These are phyloP conservation scores for Conistra vaccinii DNA, from an alignment of 2,888 invertebrate species.

Conservation along the genomic window DNA sequence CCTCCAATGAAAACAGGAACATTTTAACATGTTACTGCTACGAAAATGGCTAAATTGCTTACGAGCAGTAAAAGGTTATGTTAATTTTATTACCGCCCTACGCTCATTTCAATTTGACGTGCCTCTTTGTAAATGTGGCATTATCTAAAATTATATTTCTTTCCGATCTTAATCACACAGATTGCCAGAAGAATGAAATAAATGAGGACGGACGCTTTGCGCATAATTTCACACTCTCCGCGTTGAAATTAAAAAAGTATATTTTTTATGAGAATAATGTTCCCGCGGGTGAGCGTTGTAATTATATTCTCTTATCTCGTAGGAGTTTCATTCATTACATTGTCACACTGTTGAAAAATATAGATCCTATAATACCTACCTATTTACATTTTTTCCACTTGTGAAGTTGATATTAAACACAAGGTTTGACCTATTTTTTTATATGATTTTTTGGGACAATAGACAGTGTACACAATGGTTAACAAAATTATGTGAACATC, in stretches of 20 bases:
- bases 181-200: conserved; percentile 21
- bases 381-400: neutral
- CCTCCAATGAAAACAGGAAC: conserved; percentile 73
- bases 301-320: conserved; percentile 11
- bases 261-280: conserved; percentile 22
- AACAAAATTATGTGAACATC: too few species aligned
- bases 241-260: conserved; percentile 38
- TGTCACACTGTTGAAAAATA: neutral
- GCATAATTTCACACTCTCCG: conserved; percentile 37
- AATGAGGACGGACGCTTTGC: conserved; percentile 21
- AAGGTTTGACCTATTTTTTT: neutral
- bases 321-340: conserved; percentile 26
- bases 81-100: conserved; percentile 74
- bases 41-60: conserved; percentile 75
- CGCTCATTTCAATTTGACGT: conserved; percentile 60
- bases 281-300: conserved; percentile 11
- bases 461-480: neutral
- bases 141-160: conserved; percentile 56
- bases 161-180: conserved; percentile 27
- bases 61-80: conserved; percentile 74
- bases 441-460: neutral
- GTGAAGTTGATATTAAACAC: neutral
- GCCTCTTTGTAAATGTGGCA: conserved; percentile 46
- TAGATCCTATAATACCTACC: neutral
- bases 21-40: conserved; percentile 72